These are phyloP conservation scores for Rhaphigaster nebulosa DNA, from an alignment of 2,888 invertebrate genomes.

Conservation along the genomic window DNA sequence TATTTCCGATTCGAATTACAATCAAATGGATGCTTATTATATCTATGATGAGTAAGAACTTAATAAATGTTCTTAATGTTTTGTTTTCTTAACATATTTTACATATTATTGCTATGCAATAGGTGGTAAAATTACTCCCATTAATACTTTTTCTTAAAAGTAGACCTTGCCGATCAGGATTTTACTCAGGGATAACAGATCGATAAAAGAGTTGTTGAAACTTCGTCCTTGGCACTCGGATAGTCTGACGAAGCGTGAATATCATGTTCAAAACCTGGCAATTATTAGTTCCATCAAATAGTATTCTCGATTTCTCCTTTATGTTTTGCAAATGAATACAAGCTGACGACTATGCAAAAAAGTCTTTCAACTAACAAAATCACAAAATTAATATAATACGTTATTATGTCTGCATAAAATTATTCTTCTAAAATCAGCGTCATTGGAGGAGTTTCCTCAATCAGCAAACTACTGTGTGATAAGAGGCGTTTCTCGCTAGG, in stretches of 20 bases:
- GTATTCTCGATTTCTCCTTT: background rate
- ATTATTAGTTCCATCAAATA: background rate
- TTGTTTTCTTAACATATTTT: too few relatives aligned
- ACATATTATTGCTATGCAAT: too few relatives aligned
- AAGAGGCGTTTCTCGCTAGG: background rate
- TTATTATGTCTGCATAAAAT: background rate
- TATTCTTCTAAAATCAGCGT: background rate
- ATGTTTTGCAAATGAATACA: background rate
- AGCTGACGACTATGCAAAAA: background rate
- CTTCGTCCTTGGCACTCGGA: background rate
- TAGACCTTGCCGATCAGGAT: too few relatives aligned
- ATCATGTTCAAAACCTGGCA: background rate
- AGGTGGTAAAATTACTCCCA: too few relatives aligned
- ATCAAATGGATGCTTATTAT: too few relatives aligned
- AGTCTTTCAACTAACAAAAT: background rate
- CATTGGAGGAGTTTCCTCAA: background rate
- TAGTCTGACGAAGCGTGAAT: background rate
- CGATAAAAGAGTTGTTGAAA: background rate
- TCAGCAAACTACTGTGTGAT: background rate
- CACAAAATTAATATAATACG: background rate
- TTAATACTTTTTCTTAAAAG: background rate
- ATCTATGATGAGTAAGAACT: too few relatives aligned
- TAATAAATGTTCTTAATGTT: too few relatives aligned
- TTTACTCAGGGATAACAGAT: too few relatives aligned
- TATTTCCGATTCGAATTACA: too few relatives aligned